These are phyloP conservation scores for Condylura cristata DNA, from an alignment of 2,113 vertebrate species.

Conservation along the genomic window DNA sequence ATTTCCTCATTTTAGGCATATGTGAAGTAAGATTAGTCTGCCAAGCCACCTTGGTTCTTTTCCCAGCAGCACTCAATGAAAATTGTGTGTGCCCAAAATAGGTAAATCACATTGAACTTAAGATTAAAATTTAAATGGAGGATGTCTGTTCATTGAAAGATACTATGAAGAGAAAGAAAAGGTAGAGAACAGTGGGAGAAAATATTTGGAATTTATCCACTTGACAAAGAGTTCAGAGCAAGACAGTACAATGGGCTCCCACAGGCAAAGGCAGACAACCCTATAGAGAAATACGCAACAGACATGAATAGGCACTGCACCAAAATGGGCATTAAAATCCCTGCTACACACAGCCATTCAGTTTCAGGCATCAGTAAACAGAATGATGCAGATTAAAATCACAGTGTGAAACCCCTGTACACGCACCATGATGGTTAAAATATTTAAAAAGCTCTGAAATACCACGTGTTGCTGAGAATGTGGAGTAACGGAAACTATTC, in stretches of 20 bases:
- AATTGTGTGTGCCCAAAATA: not conserved
- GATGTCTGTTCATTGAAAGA: not conserved
- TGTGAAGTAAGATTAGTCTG: not conserved
- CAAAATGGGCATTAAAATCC: not conserved
- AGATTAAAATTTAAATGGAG: not conserved
- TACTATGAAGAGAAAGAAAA: not conserved
- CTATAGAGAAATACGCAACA: not conserved
- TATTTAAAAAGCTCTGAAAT: not conserved
- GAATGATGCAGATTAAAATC: not conserved
- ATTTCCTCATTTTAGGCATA: not conserved
- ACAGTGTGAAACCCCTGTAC: not conserved
- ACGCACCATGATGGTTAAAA: not conserved
- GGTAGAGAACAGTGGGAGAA: not conserved
- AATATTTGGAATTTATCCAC: not conserved
- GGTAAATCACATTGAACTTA: not conserved
- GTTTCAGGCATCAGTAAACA: not conserved
- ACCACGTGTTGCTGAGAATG: not conserved
- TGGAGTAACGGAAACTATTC: not conserved
- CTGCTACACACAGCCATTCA: rapidly evolving
- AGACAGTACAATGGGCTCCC: not conserved
- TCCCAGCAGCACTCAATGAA: not conserved
- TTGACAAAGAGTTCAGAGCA: not conserved
- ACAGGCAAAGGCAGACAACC: not conserved
- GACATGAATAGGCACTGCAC: not conserved
- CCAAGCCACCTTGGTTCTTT: not conserved